phyloP scores from a whole-genome alignment of 2,113 vertebrate genomes.

The Callipepla squamata region DNA sequence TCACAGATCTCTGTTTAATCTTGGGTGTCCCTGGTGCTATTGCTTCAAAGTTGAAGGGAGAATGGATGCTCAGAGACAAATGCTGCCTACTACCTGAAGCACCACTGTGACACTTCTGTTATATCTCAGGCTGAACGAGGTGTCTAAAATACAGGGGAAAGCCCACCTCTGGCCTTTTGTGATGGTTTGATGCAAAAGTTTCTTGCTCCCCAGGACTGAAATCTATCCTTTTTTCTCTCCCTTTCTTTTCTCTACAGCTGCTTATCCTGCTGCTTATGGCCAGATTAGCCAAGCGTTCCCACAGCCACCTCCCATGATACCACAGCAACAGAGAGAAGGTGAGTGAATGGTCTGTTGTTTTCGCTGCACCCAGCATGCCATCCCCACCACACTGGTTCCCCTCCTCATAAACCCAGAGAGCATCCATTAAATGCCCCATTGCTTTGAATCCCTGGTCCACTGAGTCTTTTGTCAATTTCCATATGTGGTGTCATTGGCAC shows the following conservation, averaged over 20 bases:
- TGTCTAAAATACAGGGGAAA: not conserved
- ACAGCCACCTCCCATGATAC: conserved; percentile 97
- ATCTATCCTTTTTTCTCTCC: conserved; percentile 48
- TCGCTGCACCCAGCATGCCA: not conserved
- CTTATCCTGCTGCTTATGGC: conserved; percentile 98
- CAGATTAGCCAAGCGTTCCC: conserved; percentile 99
- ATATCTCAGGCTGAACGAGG: accelerated
- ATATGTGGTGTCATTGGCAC: not conserved
- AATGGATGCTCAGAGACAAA: not conserved
- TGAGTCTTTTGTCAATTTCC: not conserved
- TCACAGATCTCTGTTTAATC: not conserved
- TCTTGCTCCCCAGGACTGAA: conserved; percentile 53
- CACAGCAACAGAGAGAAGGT: conserved; percentile 99
- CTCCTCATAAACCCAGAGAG: not conserved
- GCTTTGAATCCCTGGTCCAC: not conserved
- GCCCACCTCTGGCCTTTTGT: not conserved
- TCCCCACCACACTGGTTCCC: not conserved
- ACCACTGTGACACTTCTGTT: accelerated
- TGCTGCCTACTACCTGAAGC: not conserved
- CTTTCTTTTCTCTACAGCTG: conserved; percentile 81
- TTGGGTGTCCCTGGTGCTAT: not conserved
- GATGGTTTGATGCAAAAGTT: not conserved
- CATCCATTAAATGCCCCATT: not conserved
- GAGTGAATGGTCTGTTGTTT: conserved; percentile 55
- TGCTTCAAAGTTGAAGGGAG: not conserved